Evolutionary conservation across 2,888 invertebrate species (phyloP).

Genomic region (Dilophus febrilis): DNA sequence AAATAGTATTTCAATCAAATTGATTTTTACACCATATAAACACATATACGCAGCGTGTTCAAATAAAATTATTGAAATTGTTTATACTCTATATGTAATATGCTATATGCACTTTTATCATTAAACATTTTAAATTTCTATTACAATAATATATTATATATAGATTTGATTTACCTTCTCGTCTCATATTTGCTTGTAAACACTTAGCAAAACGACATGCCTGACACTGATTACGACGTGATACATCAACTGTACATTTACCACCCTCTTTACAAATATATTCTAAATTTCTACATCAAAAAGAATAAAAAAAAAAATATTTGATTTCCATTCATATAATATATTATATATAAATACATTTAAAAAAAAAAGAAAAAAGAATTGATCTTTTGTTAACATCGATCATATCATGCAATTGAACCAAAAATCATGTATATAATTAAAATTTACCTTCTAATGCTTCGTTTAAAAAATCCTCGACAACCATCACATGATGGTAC

Average conservation of each 20-base stretch:
- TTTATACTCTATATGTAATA: too few relatives aligned
- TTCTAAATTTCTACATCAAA: constrained; percentile 52
- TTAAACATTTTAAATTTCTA: neutral
- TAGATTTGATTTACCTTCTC: constrained; percentile 53
- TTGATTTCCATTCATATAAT: constrained; percentile 24
- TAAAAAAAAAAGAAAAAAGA: neutral
- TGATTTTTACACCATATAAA: too few relatives aligned
- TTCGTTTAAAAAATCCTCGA: constrained; percentile 86
- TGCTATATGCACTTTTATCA: too few relatives aligned
- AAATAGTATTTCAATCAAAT: too few relatives aligned
- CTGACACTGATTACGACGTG: constrained; percentile 84
- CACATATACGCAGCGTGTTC: too few relatives aligned
- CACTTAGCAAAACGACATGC: constrained; percentile 86
- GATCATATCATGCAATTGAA: too few relatives aligned
- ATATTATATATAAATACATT: constrained; percentile 64
- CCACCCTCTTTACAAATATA: constrained; percentile 86
- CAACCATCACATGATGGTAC: constrained; percentile 64
- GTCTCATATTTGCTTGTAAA: constrained; percentile 81
- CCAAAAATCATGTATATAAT: too few relatives aligned
- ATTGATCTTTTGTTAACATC: too few relatives aligned
- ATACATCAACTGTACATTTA: constrained; percentile 77
- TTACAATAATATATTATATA: neutral
- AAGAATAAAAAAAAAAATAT: neutral
- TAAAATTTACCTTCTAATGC: constrained; percentile 55
- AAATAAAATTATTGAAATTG: too few relatives aligned